Evolutionary conservation across 2,888 invertebrate species (phyloP).

Genomic region (Nematopogon swammerdamellus): DNA sequence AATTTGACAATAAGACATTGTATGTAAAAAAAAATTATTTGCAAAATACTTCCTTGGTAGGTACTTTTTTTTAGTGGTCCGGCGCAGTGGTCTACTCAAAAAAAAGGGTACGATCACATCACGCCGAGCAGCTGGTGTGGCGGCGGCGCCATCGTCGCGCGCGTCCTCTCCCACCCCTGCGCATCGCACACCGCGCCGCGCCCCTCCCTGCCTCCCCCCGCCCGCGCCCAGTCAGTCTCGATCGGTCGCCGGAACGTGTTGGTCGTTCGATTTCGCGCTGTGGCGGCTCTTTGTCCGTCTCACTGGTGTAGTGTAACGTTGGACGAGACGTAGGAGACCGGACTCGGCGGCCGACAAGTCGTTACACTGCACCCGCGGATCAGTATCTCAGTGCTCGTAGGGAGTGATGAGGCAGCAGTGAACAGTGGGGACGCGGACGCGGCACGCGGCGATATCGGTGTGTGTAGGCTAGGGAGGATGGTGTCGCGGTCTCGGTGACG

Average conservation of each 20-base stretch:
- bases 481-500: constrained; percentile 44
- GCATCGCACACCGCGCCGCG: constrained; percentile 24
- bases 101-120: constrained; percentile 4
- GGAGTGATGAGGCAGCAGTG: constrained; percentile 49
- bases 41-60: too few species aligned
- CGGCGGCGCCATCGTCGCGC: constrained; percentile 7
- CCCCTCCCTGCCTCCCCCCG: constrained; percentile 30
- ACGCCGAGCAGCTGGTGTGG: constrained; percentile 9
- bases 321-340: neutral
- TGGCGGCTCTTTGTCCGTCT: neutral
- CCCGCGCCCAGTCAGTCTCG: constrained; percentile 35
- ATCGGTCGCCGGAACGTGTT: constrained; percentile 29
- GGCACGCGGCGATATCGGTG: constrained; percentile 26
- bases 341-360: neutral
- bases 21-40: too few species aligned
- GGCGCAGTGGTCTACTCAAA: constrained; percentile 14
- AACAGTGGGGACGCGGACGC: constrained; percentile 43
- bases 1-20: too few species aligned
- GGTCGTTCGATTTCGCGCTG: constrained; percentile 17
- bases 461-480: constrained; percentile 29
- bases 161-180: constrained; percentile 5
- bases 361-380: neutral
- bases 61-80: constrained; percentile 18
- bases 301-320: neutral
- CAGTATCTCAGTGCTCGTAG: neutral